Evolutionary conservation across 2,797 vertebrate species (phyloP), one percentile per base, ranked within the genome.

Genomic region (Scyliorhinus canicula): DNA sequence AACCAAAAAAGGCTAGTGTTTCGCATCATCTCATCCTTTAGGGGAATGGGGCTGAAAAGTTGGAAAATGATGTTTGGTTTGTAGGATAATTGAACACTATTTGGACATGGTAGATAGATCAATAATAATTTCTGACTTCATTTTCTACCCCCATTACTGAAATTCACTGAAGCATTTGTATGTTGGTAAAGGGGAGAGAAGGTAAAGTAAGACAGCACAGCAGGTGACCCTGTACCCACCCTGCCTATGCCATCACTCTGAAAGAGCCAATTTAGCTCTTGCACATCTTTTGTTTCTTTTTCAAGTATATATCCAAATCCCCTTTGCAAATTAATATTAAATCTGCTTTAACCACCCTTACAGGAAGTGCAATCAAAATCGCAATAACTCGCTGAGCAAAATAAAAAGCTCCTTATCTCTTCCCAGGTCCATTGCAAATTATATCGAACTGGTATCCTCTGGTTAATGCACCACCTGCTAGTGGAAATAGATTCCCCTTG

Each of bases 1-100:
- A 65, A 91, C 65, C 88, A 91, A 91, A 91, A 63, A 63, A 91
- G n/a, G 88, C 63, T 40, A n/a, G 57, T 26, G 35, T 63, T 91
- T 91, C 19, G 63, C 19, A n/a, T 44, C 7, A 91, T 5, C 88
- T 44, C 57, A 44, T 1, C 57, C 40, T 90, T n/a, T 26, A 40
- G 57, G 19, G 16, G 21, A 6, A 91, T 65, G 57, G 19, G 57
- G 26, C 57, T 57, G 8, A 91, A 24, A 63, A 63, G 24, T 2
- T 31, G 2, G 40, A 91, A 91, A 91, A 91, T 91, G 57, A 65
- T 63, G n/a, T 63, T 63, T 91, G 35, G 88, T 21, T 63, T 91
- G 26, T 21, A 44, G 57, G 8, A 11, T 57, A 91, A 40, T 26
- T 44, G n/a, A 63, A 63, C 19, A 26, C 11, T 24, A 40, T 63